Percentiles rank a stretch among this genome's conserved stretches.
Conservation (phyloP, 1,140 invertebrate genomes). For the Hirudo medicinalis region DNA sequence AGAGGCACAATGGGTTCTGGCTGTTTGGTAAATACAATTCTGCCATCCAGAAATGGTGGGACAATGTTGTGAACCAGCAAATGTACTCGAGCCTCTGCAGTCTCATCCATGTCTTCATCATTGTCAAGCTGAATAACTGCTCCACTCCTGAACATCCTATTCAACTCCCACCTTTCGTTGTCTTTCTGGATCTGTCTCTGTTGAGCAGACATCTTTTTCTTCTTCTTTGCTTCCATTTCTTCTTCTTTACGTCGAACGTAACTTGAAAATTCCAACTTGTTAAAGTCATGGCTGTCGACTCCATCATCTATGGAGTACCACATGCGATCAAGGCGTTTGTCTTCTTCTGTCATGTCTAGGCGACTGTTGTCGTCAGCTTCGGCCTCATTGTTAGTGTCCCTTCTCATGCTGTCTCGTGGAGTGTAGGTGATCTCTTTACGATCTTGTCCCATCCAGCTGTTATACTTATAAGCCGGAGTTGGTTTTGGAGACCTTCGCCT, state of each 20-base stretch:
- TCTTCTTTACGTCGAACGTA: constrained; percentile 82
- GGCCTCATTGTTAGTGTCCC: not conserved
- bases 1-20: constrained; percentile 87
- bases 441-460: constrained; percentile 55
- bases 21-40: constrained; percentile 98
- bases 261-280: constrained; percentile 41
- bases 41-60: constrained; percentile 92
- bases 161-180: constrained; percentile 96
- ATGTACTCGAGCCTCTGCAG: constrained; percentile 82
- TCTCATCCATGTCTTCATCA: constrained; percentile 82
- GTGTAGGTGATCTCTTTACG: constrained; percentile 47
- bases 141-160: constrained; percentile 89
- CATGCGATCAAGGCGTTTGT: constrained; percentile 78
- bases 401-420: constrained; percentile 28
- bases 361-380: not conserved
- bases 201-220: constrained; percentile 80
- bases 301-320: constrained; percentile 90
- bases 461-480: constrained; percentile 75
- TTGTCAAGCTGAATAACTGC: constrained; percentile 77
- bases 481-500: constrained; percentile 37
- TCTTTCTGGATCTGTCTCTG: constrained; percentile 87
- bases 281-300: constrained; percentile 67
- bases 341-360: constrained; percentile 73
- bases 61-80: constrained; percentile 94
- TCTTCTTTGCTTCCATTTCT: constrained; percentile 72